Conservation (phyloP, 2,113 vertebrate genomes). For the Equus quagga region DNA sequence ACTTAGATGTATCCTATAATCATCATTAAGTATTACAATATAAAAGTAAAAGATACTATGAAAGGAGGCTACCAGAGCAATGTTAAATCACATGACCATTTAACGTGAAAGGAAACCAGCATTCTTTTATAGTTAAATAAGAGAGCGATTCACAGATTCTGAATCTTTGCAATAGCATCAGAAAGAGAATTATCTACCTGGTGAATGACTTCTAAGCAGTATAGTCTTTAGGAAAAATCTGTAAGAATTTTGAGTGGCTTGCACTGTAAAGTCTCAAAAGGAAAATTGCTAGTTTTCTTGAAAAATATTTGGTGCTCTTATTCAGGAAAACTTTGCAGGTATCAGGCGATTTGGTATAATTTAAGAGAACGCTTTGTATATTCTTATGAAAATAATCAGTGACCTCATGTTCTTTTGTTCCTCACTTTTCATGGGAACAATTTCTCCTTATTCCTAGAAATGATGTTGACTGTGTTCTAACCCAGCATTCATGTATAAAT, state of each 20-base stretch:
- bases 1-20: background rate
- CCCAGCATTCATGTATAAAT: background rate
- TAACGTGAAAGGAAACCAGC: background rate
- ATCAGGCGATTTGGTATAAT: background rate
- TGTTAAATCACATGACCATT: background rate
- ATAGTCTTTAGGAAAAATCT: background rate
- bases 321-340: background rate
- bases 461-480: background rate
- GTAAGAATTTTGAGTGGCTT: background rate
- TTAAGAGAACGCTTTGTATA: background rate
- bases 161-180: background rate
- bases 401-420: background rate
- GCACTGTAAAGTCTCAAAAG: background rate
- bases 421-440: background rate
- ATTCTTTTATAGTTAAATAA: background rate
- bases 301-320: background rate
- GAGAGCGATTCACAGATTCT: background rate
- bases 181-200: background rate
- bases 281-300: constrained; percentile 26
- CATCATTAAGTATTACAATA: background rate
- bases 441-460: background rate
- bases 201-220: background rate
- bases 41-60: background rate
- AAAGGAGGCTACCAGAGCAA: background rate
- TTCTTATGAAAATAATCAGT: background rate